phyloP scores from a whole-genome alignment of 2,113 vertebrate species.

The Phodopus roborovskii region DNA sequence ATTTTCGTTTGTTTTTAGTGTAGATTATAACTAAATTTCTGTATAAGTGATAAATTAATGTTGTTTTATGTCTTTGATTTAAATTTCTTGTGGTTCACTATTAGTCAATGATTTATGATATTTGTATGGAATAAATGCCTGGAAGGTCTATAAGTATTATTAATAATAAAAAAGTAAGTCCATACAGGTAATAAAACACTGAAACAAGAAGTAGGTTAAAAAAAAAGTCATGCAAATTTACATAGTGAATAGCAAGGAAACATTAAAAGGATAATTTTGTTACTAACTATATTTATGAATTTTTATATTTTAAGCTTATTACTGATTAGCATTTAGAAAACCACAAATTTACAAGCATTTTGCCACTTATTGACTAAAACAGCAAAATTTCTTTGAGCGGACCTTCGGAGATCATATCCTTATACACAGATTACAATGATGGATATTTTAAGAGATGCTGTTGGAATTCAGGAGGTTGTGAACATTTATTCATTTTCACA shows the following conservation, averaged over 20 bases:
- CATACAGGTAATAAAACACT: not conserved
- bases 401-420: not conserved
- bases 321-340: not conserved
- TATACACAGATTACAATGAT: not conserved
- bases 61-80: constrained; percentile 55
- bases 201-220: not conserved
- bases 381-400: not conserved
- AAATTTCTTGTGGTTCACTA: constrained; percentile 34
- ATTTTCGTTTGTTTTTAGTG: constrained; percentile 25
- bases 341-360: not conserved
- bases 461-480: rapidly evolving
- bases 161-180: not conserved
- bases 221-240: not conserved
- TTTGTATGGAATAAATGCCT: constrained; percentile 34
- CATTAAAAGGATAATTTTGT: not conserved
- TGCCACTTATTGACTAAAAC: not conserved
- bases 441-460: not conserved
- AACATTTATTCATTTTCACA: not conserved
- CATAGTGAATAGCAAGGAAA: not conserved
- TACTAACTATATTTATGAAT: not conserved
- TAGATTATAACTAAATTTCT: constrained; percentile 28
- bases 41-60: not conserved
- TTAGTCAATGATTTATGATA: constrained; percentile 47
- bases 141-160: not conserved
- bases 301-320: not conserved